These are phyloP conservation scores for Drosophila pseudoobscura DNA, from an alignment of 1,140 invertebrate species.

Conservation along the genomic window DNA sequence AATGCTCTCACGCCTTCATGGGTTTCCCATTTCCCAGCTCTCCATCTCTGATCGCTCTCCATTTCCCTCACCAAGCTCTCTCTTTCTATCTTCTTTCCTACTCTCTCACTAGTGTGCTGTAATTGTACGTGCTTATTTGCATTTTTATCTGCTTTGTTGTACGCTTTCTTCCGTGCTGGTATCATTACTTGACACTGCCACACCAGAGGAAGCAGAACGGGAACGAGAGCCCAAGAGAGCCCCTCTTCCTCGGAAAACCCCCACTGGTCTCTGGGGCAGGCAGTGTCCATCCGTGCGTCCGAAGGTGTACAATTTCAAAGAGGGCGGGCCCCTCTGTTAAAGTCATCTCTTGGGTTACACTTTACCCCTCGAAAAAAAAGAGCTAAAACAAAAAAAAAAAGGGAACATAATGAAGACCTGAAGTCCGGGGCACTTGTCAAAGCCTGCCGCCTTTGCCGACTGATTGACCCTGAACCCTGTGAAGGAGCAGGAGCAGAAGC, in stretches of 20 bases:
- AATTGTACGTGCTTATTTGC: conserved; percentile 74
- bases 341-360: conserved; percentile 26
- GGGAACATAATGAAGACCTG: conserved; percentile 35
- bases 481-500: background rate
- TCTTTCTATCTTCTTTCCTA: background rate
- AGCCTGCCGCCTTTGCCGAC: conserved; percentile 27
- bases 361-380: background rate
- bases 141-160: conserved; percentile 72
- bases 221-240: conserved; percentile 5
- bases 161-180: conserved; percentile 59
- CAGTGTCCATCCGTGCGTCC: background rate
- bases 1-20: conserved; percentile 45
- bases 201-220: conserved; percentile 6
- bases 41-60: conserved; percentile 28
- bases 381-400: background rate
- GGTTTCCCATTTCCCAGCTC: conserved; percentile 39
- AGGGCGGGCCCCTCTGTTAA: conserved; percentile 27
- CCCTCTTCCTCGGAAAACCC: too few species aligned
- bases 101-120: background rate
- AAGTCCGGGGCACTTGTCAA: conserved; percentile 29
- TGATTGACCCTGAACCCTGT: conserved; percentile 66
- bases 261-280: too few species aligned
- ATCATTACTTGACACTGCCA: conserved; percentile 49
- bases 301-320: conserved; percentile 43
- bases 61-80: conserved; percentile 6